Conservation (phyloP, 1,140 invertebrate species). For the Microplitis demolitor region DNA sequence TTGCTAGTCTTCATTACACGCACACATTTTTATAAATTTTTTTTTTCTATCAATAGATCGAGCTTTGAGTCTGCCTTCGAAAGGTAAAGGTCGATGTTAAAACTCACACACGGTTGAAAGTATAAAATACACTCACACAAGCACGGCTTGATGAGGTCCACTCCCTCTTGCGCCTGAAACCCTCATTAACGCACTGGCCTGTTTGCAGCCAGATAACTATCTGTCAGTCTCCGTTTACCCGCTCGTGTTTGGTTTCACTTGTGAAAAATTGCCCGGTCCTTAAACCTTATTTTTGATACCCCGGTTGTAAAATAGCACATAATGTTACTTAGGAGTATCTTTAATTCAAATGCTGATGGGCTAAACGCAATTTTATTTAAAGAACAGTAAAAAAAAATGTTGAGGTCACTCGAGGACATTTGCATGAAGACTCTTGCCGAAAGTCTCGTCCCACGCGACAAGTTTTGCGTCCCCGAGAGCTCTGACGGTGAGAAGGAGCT, state of each 20-base stretch:
- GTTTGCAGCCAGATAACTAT: slow-evolving; percentile 46
- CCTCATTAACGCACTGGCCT: slow-evolving; percentile 47
- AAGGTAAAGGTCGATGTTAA: too few species aligned
- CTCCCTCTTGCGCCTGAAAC: slow-evolving; percentile 12
- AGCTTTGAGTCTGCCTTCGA: too few species aligned
- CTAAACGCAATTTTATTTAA: neutral
- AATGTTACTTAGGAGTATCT: too few species aligned
- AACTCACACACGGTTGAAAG: neutral
- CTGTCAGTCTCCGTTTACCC: slow-evolving; percentile 24
- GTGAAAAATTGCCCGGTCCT: neutral
- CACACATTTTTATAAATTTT: neutral
- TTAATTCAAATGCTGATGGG: too few species aligned
- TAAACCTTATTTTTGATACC: neutral
- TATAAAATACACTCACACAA: neutral
- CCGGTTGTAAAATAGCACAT: too few species aligned
- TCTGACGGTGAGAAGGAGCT: slow-evolving; percentile 33
- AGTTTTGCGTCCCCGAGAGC: slow-evolving; percentile 22
- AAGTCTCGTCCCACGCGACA: slow-evolving; percentile 27
- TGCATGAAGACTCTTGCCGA: slow-evolving; percentile 33
- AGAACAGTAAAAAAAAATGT: neutral
- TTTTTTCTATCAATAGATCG: slow-evolving; percentile 20
- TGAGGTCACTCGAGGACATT: slow-evolving; percentile 29
- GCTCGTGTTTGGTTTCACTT: slow-evolving; percentile 17
- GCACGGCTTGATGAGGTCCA: slow-evolving; percentile 20
- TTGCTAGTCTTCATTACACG: slow-evolving; percentile 25